Conservation (phyloP, 37 sponge, comb jelly and placozoan genomes). For the Amphimedon queenslandica region DNA sequence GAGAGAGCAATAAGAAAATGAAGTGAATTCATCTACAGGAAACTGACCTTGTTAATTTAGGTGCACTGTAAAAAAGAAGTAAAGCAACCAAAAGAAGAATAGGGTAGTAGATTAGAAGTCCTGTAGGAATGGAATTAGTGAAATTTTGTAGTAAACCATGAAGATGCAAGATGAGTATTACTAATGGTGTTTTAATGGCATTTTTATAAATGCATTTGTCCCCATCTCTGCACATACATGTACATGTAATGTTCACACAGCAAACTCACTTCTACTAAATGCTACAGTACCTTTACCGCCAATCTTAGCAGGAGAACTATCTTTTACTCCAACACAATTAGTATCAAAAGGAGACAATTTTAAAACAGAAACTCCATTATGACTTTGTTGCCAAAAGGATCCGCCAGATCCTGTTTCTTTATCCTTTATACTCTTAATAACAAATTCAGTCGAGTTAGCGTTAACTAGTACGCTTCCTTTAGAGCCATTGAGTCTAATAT, state of each 20-base stretch:
- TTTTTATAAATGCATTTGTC: no score
- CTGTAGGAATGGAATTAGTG: background rate
- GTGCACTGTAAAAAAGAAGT: slow-evolving; percentile 47
- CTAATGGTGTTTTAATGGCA: no score
- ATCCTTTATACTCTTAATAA: background rate
- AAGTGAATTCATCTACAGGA: background rate
- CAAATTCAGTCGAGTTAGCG: slow-evolving; percentile 13
- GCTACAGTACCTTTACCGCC: background rate
- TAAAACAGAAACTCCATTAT: background rate
- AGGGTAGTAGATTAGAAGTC: background rate
- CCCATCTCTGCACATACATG: no score
- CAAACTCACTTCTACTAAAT: background rate
- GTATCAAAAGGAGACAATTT: slow-evolving; percentile 19
- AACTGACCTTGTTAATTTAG: slow-evolving; percentile 37
- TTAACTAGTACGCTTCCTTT: background rate
- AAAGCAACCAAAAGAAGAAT: slow-evolving; percentile 36
- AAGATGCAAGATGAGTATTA: no score
- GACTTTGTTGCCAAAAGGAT: background rate
- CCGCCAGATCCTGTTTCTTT: background rate
- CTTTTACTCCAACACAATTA: slow-evolving; percentile 25
- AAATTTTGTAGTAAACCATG: background rate
- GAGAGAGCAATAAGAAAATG: background rate
- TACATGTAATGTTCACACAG: no score
- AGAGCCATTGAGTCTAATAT: background rate
- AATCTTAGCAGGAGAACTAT: background rate